phyloP scores from a whole-genome alignment of 2,888 invertebrate species.

The Philhelius pedissequus region DNA sequence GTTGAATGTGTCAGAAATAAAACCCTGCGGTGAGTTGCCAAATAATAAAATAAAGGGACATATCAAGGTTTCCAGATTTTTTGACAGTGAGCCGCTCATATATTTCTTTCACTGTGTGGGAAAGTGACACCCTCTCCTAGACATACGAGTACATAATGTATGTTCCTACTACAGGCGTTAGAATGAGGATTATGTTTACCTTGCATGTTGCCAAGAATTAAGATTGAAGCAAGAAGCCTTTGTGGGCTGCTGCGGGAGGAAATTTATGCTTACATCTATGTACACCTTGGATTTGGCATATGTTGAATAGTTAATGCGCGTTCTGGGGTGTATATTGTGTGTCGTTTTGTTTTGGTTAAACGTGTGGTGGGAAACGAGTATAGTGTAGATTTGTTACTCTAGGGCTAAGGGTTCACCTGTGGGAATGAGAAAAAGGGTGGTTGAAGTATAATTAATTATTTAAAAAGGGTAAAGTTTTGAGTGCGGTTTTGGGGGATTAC shows the following conservation, averaged over 20 bases:
- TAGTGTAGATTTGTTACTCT: neutral
- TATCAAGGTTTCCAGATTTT: neutral
- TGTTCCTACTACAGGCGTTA: no score
- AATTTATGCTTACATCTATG: no score
- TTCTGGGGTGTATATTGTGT: neutral
- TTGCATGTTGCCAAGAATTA: neutral
- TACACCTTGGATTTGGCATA: neutral
- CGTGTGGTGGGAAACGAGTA: neutral
- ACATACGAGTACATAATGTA: no score
- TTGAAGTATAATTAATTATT: slow-evolving; percentile 45
- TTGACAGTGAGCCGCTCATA: slow-evolving; percentile 4
- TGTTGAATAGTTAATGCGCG: slow-evolving; percentile 8
- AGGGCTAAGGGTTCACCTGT: neutral
- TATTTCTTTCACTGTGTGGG: neutral
- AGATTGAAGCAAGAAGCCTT: neutral
- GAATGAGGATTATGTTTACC: neutral
- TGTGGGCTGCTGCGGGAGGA: neutral
- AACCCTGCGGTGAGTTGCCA: neutral
- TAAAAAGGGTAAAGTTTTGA: slow-evolving; percentile 19
- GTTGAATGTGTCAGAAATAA: neutral
- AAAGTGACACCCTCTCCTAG: neutral
- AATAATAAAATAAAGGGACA: neutral
- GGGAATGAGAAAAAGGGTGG: slow-evolving; percentile 9
- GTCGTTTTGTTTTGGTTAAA: neutral
- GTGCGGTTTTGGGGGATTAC: slow-evolving; percentile 11